Conservation (phyloP, 1,140 invertebrate species). For the Drosophila novamexicana region DNA sequence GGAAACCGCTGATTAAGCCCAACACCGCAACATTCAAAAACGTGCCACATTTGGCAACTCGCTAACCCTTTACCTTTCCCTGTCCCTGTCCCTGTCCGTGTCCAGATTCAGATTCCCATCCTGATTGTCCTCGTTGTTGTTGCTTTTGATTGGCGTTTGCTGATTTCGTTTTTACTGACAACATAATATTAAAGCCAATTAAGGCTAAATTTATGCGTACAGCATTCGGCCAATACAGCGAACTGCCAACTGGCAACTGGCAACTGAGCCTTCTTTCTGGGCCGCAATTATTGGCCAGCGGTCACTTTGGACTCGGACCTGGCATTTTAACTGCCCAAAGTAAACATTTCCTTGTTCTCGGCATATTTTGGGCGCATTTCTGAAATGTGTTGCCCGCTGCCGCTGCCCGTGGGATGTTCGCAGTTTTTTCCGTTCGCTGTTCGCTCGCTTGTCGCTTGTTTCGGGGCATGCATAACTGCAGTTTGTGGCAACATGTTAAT, state of each 20-base stretch:
- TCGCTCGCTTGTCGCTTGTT: conserved; percentile 50
- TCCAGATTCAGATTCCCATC: conserved; percentile 52
- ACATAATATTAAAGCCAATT: conserved; percentile 82
- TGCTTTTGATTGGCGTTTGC: conserved; percentile 76
- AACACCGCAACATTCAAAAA: conserved; percentile 73
- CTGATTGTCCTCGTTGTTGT: conserved; percentile 45
- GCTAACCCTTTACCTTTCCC: conserved; percentile 19
- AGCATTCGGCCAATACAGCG: conserved; percentile 64
- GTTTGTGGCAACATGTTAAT: conserved; percentile 79
- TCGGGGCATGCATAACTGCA: conserved; percentile 73
- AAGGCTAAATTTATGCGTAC: conserved; percentile 80
- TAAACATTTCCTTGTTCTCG: conserved; percentile 79
- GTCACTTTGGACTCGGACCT: conserved; percentile 22
- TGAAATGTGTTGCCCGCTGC: conserved; percentile 53
- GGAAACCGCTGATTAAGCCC: conserved; percentile 75
- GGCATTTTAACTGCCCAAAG: conserved; percentile 75
- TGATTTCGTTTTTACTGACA: conserved; percentile 74
- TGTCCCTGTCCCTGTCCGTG: conserved; percentile 5
- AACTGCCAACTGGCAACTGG: conserved; percentile 60
- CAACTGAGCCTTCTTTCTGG: conserved; percentile 28
- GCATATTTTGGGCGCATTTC: conserved; percentile 74
- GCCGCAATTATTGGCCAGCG: conserved; percentile 16
- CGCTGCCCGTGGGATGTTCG: conserved; percentile 20
- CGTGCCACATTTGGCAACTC: conserved; percentile 74
- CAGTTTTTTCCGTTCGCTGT: conserved; percentile 19